phyloP scores from a whole-genome alignment of 2,888 invertebrate species.

The Eurytoma californica region DNA sequence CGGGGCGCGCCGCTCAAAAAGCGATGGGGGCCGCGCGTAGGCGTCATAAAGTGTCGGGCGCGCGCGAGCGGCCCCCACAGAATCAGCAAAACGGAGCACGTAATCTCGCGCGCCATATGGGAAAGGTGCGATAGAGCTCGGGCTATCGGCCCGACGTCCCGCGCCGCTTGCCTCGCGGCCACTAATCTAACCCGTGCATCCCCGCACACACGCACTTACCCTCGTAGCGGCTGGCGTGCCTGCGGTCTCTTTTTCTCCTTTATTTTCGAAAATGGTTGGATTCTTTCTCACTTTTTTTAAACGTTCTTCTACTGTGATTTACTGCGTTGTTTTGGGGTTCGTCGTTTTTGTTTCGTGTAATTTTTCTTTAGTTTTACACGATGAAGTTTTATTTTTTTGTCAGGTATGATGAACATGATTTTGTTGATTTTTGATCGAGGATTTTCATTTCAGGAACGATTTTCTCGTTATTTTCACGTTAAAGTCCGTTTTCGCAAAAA shows the following conservation, averaged over 20 bases:
- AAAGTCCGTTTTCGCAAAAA: neutral
- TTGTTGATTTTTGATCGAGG: neutral
- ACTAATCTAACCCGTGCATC: conserved; percentile 34
- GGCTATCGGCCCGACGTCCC: conserved; percentile 11
- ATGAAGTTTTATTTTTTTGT: neutral
- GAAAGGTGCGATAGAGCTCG: conserved; percentile 45
- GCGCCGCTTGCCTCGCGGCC: conserved; percentile 18
- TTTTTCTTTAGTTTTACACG: neutral
- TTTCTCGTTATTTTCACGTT: neutral
- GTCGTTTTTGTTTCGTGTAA: neutral
- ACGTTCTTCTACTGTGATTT: neutral
- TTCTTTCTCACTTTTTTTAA: neutral
- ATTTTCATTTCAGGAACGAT: neutral
- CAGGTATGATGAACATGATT: neutral
- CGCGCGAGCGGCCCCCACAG: conserved; percentile 7
- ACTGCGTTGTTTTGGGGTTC: too few relatives aligned
- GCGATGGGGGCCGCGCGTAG: neutral
- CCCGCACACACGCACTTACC: neutral
- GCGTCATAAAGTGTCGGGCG: conserved; percentile 6
- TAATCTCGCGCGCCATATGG: conserved; percentile 50
- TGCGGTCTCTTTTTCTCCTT: neutral
- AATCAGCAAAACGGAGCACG: conserved; percentile 53
- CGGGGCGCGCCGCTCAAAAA: too few relatives aligned
- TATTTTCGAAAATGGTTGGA: neutral
- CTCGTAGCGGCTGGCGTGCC: too few relatives aligned